These are phyloP conservation scores for Drosophila tsacasi DNA, from an alignment of 1,140 invertebrate genomes.

Conservation along the genomic window DNA sequence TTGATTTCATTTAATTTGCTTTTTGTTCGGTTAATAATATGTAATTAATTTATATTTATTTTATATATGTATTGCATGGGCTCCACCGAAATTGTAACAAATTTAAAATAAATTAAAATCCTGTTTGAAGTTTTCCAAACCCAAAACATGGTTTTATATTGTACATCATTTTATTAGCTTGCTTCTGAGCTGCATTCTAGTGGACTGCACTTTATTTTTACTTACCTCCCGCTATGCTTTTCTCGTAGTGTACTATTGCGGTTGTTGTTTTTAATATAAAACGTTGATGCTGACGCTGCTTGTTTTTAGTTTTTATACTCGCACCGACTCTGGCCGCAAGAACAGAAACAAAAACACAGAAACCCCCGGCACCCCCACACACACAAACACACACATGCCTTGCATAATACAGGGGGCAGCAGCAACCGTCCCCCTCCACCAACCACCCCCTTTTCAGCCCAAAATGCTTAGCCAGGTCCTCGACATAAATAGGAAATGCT, in stretches of 20 bases:
- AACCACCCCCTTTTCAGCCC: conserved; percentile 2
- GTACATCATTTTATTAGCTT: no score
- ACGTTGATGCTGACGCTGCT: conserved; percentile 78
- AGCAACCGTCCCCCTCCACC: neutral
- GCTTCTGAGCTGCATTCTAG: neutral
- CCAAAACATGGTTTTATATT: no score
- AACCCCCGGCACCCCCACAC: conserved; percentile 31
- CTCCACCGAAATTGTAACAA: no score
- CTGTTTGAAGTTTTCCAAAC: no score
- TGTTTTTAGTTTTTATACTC: conserved; percentile 77
- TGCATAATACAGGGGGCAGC: conserved; percentile 44
- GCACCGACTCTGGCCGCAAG: conserved; percentile 48
- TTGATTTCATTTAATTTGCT: no score
- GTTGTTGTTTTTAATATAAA: conserved; percentile 80
- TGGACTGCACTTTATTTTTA: neutral
- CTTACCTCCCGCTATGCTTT: neutral
- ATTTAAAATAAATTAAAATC: no score
- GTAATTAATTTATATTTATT: no score
- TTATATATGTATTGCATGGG: no score
- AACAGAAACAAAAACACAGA: conserved; percentile 49
- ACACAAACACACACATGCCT: conserved; percentile 23
- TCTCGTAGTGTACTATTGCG: conserved; percentile 12
- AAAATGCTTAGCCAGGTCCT: conserved; percentile 73
- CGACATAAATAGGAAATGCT: conserved; percentile 71
- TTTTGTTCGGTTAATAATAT: no score